phyloP scores from a whole-genome alignment of 2,888 invertebrate genomes.

The Sesia bembeciformis region DNA sequence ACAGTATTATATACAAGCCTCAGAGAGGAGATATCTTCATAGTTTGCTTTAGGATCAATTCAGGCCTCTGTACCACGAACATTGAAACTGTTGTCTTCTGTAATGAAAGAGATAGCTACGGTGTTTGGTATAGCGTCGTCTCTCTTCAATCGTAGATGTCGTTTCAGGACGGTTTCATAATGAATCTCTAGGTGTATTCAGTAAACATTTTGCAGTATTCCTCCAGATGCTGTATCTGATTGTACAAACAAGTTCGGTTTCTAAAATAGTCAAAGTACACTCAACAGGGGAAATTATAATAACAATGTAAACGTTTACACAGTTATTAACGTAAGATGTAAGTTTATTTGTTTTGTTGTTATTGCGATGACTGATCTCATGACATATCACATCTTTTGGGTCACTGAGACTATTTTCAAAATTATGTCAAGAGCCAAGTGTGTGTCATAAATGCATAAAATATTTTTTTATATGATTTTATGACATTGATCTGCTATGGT shows the following conservation, averaged over 20 bases:
- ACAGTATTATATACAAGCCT: not conserved
- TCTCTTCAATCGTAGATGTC: not conserved
- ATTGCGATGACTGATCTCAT: not conserved
- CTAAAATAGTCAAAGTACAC: slow-evolving; percentile 4
- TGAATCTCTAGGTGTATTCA: slow-evolving; percentile 9
- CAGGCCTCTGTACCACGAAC: not conserved
- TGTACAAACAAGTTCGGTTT: slow-evolving; percentile 4
- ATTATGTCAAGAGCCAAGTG: no score
- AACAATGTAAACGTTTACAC: slow-evolving; percentile 7
- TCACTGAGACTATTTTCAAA: no score
- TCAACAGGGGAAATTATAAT: slow-evolving; percentile 9
- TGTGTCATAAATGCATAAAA: no score
- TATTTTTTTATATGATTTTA: no score
- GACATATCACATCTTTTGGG: no score
- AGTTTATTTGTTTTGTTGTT: slow-evolving; percentile 6
- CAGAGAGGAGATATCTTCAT: slow-evolving; percentile 17
- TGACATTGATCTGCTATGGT: no score
- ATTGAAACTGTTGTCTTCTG: not conserved
- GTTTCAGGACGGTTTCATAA: not conserved
- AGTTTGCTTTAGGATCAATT: slow-evolving; percentile 35
- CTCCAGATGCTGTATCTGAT: slow-evolving; percentile 22
- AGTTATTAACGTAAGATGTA: slow-evolving; percentile 5
- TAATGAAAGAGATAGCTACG: not conserved
- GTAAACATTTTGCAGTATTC: slow-evolving; percentile 34
- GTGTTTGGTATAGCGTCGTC: not conserved